Conservation (phyloP, 2,888 invertebrate genomes). For the Brachycybe producta region DNA sequence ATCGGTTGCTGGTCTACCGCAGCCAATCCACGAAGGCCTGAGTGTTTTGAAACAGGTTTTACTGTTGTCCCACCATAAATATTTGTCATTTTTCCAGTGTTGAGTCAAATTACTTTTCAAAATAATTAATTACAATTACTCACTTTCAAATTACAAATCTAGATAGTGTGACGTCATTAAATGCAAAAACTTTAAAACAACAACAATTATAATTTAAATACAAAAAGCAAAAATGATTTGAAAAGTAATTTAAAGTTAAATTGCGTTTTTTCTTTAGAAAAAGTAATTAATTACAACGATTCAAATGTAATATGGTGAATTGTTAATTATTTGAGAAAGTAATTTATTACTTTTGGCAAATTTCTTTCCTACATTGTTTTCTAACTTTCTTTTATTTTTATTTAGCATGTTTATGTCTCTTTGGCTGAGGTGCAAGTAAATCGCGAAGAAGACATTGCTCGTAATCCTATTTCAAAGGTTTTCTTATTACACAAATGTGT, state of each 20-base stretch:
- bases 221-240: background rate
- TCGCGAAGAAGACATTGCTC: slow-evolving; percentile 76
- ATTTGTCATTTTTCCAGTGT: too few relatives aligned
- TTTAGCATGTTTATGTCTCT: slow-evolving; percentile 83
- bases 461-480: slow-evolving; percentile 67
- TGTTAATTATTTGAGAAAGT: too few relatives aligned
- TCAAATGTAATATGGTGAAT: too few relatives aligned
- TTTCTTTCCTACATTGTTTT: too few relatives aligned
- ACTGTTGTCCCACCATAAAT: too few relatives aligned
- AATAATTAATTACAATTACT: background rate
- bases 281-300: too few relatives aligned
- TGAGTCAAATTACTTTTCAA: too few relatives aligned
- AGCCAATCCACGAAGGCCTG: slow-evolving; percentile 93
- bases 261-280: too few relatives aligned
- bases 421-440: slow-evolving; percentile 75
- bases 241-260: background rate
- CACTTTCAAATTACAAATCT: too few relatives aligned
- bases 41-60: slow-evolving; percentile 66
- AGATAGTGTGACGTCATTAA: too few relatives aligned
- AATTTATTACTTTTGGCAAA: too few relatives aligned
- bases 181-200: too few relatives aligned
- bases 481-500: background rate
- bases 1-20: slow-evolving; percentile 86
- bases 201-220: slow-evolving; percentile 1
- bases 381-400: slow-evolving; percentile 19